Percentiles rank a stretch among this genome's conserved stretches.
Evolutionary conservation across 1,140 invertebrate genomes (phyloP).

Genomic region (Lepeophtheirus salmonis): DNA sequence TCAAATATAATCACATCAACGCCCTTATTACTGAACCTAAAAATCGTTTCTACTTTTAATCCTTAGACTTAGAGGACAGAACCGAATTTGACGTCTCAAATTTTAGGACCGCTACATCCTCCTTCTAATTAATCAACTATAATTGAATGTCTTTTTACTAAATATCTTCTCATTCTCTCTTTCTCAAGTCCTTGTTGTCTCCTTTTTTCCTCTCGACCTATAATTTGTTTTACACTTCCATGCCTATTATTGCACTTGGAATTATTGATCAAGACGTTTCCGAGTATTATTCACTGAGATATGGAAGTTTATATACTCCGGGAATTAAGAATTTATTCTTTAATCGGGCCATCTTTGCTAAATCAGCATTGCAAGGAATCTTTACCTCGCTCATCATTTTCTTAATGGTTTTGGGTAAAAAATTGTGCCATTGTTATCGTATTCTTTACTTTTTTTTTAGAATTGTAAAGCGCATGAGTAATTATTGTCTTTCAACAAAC

Average conservation of each 20-base stretch:
- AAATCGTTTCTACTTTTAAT: too few relatives aligned
- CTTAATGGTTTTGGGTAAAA: constrained; percentile 81
- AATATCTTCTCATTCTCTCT: not conserved
- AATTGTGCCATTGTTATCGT: too few relatives aligned
- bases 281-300: constrained; percentile 48
- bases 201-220: constrained; percentile 42
- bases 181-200: constrained; percentile 39
- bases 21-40: too few relatives aligned
- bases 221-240: constrained; percentile 43
- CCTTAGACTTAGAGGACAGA: too few relatives aligned
- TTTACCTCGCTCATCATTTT: constrained; percentile 90
- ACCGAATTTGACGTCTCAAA: too few relatives aligned
- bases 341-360: constrained; percentile 85
- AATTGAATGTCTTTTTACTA: not conserved
- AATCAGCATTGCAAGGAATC: constrained; percentile 79
- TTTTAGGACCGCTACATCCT: not conserved
- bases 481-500: too few relatives aligned
- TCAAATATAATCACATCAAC: too few relatives aligned
- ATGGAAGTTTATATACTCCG: constrained; percentile 85
- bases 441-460: too few relatives aligned
- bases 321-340: constrained; percentile 82
- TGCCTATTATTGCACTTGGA: constrained; percentile 40
- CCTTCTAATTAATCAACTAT: not conserved
- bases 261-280: constrained; percentile 38
- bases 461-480: too few relatives aligned